Evolutionary conservation across 2,113 vertebrate species (phyloP).

Genomic region (Siniperca knerii): DNA sequence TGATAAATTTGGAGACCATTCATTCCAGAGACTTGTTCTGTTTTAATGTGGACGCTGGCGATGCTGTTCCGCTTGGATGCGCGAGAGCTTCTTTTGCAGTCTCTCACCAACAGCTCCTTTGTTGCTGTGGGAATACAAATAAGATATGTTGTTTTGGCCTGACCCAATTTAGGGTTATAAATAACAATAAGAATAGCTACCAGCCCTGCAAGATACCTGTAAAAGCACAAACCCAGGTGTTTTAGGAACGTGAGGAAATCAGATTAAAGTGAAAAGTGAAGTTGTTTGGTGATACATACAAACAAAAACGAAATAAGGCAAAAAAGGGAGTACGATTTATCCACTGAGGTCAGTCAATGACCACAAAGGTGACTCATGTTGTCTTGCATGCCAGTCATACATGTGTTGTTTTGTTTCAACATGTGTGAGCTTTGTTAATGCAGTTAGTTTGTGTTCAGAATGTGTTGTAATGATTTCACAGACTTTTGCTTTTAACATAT

Average conservation of each 20-base stretch:
- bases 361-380: not conserved
- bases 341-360: slow-evolving; percentile 10
- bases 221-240: slow-evolving; percentile 65
- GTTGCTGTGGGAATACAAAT: slow-evolving; percentile 79
- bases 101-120: slow-evolving; percentile 64
- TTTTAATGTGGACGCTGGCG: slow-evolving; percentile 52
- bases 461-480: not conserved
- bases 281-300: slow-evolving; percentile 81
- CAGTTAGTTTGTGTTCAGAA: not conserved
- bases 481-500: not conserved
- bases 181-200: slow-evolving; percentile 78
- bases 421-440: not conserved
- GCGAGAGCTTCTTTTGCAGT: slow-evolving; percentile 75
- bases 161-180: slow-evolving; percentile 81
- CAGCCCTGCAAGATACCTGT: slow-evolving; percentile 38
- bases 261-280: not conserved
- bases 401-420: not conserved
- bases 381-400: not conserved
- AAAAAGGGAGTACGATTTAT: not conserved
- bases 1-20: slow-evolving; percentile 47
- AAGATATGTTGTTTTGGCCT: slow-evolving; percentile 79
- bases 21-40: slow-evolving; percentile 28
- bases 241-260: slow-evolving; percentile 28
- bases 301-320: not conserved
- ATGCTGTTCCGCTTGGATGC: slow-evolving; percentile 74